Evolutionary conservation across 2,113 vertebrate species (phyloP), one percentile per base, ranked within the genome.

Genomic region (Campylomormyrus numenius): DNA sequence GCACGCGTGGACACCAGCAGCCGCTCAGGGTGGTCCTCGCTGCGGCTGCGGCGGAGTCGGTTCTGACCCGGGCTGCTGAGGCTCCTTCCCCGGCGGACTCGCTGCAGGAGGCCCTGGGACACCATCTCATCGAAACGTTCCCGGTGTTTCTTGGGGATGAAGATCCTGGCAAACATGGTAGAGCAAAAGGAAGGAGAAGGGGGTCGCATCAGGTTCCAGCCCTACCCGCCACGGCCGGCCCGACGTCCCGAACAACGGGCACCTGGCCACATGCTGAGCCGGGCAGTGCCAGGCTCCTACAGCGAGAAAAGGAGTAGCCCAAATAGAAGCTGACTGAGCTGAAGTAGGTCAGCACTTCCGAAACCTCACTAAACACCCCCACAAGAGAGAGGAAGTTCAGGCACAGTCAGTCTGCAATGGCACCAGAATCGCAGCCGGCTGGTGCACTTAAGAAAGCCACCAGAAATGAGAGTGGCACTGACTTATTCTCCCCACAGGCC

Each of bases 91-190:
- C 97, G 97, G 92, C 98, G 95, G 8, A 97, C 93, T 35, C 98
- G 97, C 94, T 97, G 97, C 94, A 99, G 97, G 88, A 99, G 95
- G 89, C 97, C 98, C 95, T 98, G 98, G 0, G 98, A 98, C 87
- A 99, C 98, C 92, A 99, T 97, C 93, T 99, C 98, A 31, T 99
- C 98, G 42, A 99, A 99, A 56, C 98, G 97, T 91, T 99, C 97
- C 90, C 98, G 95, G 94, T 99, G 98, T 93, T 98, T 99, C 95
- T 98, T 98, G 91, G 98, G 98, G 95, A 99, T 98, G 95, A 99
- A 99, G 93, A 99, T 99, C 96, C 98, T 99, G 95, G 85, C 19
- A 62, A 94, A 92, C 35, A 94, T 94, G 88, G 89, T n/a, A 42
- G 27, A 39, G 19, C 83, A 85, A n/a, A 45, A 53, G 10, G 31